Evolutionary conservation across 2,888 invertebrate genomes (phyloP), one percentile per base, ranked within the genome.

Genomic region (Philopedon plagiatum): DNA sequence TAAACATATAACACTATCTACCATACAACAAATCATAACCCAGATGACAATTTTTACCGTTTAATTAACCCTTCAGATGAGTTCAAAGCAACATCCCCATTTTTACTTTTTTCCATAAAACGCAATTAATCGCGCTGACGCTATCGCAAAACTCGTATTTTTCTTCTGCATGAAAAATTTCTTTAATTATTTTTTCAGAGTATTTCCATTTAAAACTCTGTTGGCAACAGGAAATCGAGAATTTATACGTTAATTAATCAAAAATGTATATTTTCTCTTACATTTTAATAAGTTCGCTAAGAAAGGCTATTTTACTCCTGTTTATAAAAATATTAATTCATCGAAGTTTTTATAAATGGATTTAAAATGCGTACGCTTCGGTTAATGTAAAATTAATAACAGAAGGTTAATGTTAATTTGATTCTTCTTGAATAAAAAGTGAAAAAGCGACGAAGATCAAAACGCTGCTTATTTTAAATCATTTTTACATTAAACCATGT

Each of bases 111-210:
- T 54, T 34, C 1, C 39, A 60, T 62, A 68, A 68, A 41, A 62
- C 32, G 68, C 63, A 72, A 72, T 72, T 72, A 72, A 68, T 68
- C 44, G 60, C 13, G 58, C 39, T 18, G 57, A 21, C 72, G 72
- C 56, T 72, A 72, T 72, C 72, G 57, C 46, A 56, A 67, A 72
- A 61, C 63, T 63, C 68, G 58, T 63, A 63, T 72, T 72, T 68
- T 63, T 72, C 60, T 68, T 71, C 57, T 39, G 62, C 67, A 63
- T 67, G 68, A 72, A 72, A 68, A 72, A 68, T 72, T 46, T 54
- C 63, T 72, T 68, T 68, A 62, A 72, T 67, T 72, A 72, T 68
- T 72, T 72, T 72, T 68, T 37, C 34, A 32, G 51, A 15, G 60
- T 51, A 23, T 46, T 61, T 68, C 41, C 51, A 51, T 66, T 49